Evolutionary conservation across 2,888 invertebrate genomes (phyloP), one percentile per base, ranked within the genome.

Genomic region (Gnatocerus cornutus): DNA sequence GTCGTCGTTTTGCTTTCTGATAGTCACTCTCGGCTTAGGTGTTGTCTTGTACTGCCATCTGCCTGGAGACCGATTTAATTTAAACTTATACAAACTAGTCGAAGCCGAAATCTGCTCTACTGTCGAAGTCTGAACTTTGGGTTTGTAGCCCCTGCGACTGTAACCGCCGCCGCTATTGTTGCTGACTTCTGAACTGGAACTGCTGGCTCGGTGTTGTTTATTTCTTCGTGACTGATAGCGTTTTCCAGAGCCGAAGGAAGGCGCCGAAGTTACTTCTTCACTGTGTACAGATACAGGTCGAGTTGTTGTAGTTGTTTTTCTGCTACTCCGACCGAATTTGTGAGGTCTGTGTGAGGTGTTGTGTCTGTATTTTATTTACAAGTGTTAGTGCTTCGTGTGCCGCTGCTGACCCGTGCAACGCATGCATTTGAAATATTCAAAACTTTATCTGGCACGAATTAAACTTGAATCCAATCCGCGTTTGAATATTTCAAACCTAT

Each of bases 31-130:
- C 2, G 96, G 95, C 83, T 95, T 96, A 0, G 95, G 92, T 16
- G 95, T 93, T 7, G 95, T 94, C 85, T 95, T 95, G 84, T 95
- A 96, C 78, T 95, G 94, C 96, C 96, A 96, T 75, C 96, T 90
- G 59, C 95, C 95, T 52, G 92, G 93, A 9, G 94, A 88, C 48
- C 95, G 88, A 80, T 94, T 93, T 45, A 95, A 85, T 83, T 95
- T 95, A 78, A 94, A 92, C 85, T 94, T 93, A 81, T 93, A 93
- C 68, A 93, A 85, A 73, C 91, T 90, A 39, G 90, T 89, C 3
- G 90, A 87, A 14, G 87, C 82, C 58, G 85, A 78, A 46, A 87
- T 84, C 7, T 87, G 86, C 74, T 91, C 91, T 1, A 88, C 87
- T 72, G 88, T 81, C 27, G 83, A 78, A 7, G 86, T 76, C 82